Evolutionary conservation across 2,797 vertebrate genomes (phyloP).

Genomic region (Liparis tanakae): DNA sequence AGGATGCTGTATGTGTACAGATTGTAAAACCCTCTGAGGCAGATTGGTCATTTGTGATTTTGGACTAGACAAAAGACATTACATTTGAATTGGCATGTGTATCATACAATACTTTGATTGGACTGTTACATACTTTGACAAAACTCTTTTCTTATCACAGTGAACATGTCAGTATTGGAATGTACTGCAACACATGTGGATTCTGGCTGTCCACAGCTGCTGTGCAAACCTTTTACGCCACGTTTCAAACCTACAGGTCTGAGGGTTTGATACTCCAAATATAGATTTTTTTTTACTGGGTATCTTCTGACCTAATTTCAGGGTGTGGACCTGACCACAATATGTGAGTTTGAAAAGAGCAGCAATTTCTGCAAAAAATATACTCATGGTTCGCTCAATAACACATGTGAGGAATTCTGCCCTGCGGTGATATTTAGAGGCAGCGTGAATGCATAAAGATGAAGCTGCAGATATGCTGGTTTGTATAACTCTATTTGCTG

Average conservation of each 20-base stretch:
- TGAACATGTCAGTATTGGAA: background rate
- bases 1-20: too few species aligned
- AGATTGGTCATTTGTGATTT: too few species aligned
- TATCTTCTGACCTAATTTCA: background rate
- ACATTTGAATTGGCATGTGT: too few species aligned
- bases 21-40: too few species aligned
- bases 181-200: background rate
- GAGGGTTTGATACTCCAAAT: background rate
- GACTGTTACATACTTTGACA: background rate
- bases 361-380: background rate
- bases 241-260: background rate
- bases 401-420: background rate
- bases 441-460: background rate
- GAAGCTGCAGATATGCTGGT: background rate
- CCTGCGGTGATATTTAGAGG: background rate
- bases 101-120: background rate
- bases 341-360: background rate
- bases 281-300: background rate
- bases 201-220: conserved; percentile 9
- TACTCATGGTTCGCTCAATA: background rate
- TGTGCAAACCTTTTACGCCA: background rate
- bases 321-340: background rate
- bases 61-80: too few species aligned
- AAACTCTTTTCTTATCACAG: background rate
- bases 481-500: background rate